Conservation (phyloP, 1,140 invertebrate species). For the Calephelis virginiensis region DNA sequence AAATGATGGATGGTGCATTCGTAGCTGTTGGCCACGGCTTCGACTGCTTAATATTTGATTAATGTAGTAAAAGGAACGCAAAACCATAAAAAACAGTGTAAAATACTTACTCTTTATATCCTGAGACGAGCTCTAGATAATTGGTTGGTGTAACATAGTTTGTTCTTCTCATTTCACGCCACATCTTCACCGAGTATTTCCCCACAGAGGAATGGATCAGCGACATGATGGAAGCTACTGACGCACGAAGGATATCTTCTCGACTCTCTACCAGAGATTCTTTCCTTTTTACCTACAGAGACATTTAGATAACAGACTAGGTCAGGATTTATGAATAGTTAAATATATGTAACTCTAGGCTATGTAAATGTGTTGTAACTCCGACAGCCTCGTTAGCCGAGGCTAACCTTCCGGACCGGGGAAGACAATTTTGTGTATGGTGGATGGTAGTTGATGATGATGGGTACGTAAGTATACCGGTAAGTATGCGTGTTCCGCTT, state of each 20-base stretch:
- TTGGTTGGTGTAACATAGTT: conserved; percentile 93
- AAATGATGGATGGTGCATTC: too few species aligned
- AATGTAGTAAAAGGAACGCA: neutral
- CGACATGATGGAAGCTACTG: conserved; percentile 85
- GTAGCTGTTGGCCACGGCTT: too few species aligned
- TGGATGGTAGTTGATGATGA: too few species aligned
- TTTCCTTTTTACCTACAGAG: conserved; percentile 54
- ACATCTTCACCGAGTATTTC: conserved; percentile 84
- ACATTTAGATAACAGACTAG: neutral
- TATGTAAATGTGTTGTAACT: too few species aligned
- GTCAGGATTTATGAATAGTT: too few species aligned
- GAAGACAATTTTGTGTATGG: too few species aligned
- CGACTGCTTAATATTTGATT: too few species aligned
- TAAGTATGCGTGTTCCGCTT: too few species aligned
- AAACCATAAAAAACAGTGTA: neutral
- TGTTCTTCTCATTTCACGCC: conserved; percentile 86
- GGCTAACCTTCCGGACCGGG: too few species aligned
- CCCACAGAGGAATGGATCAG: conserved; percentile 88
- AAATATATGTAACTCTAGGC: too few species aligned
- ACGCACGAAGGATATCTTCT: conserved; percentile 81
- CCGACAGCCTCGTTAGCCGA: too few species aligned
- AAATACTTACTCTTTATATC: conserved; percentile 86
- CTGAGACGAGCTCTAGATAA: conserved; percentile 89
- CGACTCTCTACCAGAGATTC: conserved; percentile 76
- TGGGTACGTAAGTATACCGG: too few species aligned